Base-by-base conservation (phyloP, 2,888 invertebrate genomes). In the Branchipolynoe longqiensis region DNA sequence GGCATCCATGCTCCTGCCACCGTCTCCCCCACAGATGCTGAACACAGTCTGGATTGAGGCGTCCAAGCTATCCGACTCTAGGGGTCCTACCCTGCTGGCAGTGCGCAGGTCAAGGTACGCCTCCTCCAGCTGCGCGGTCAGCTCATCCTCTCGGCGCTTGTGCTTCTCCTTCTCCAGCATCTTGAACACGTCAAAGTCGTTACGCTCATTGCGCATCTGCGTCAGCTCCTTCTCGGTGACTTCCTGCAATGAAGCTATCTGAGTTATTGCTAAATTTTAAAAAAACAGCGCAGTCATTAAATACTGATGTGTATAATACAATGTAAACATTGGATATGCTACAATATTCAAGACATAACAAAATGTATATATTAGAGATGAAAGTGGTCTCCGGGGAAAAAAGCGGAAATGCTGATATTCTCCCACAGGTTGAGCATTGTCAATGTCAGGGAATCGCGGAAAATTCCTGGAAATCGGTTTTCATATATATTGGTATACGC, bases 91-190 rank as follows among this genome's bases (percentile, higher is more conserved):
- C n/a, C n/a, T n/a, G n/a, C n/a, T n/a, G n/a, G n/a, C n/a, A n/a
- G n/a, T n/a, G n/a, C n/a, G n/a, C n/a, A n/a, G n/a, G n/a, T 78
- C 78, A 12, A 28, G 78, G 78, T 78, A 78, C 1, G 78, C 78
- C 1, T 78, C 78, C 41, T 78, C 48, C 28, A 78, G 28, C 78
- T 78, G 78, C 0, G 78, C 78, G 14, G 78, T 78, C 18, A 78
- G 28, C 28, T 78, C 78, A 31, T 18, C 22, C 18, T 41, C 78
- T 8, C 78, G 41, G 0, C 78, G 41, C 78, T 78, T 78, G 54
- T 78, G 78, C 54, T 78, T 78, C 18, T 78, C 78, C 12, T 48
- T 41, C 25, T 78, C 78, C 22, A 78, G 48, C 3, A 48, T 48
- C 28, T 48, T 25, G 48, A 25, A 78, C 78, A 78, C 48, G n/a